Base-by-base conservation (phyloP, 2,113 vertebrate species). In the Pogona vitticeps region DNA sequence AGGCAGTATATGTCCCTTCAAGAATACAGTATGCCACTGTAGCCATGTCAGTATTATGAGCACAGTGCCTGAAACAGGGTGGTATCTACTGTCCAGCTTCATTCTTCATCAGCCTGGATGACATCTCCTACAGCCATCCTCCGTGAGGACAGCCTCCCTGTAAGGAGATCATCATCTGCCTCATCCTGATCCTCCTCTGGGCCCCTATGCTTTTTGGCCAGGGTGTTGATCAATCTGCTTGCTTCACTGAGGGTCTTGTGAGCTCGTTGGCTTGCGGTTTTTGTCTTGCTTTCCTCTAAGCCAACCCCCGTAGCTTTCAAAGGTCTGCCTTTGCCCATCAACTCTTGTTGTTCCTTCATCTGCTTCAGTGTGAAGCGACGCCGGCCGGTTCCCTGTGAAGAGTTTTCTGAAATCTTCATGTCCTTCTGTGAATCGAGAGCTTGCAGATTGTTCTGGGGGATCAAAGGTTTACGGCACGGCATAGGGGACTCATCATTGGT, bases 51-150 rank as follows among this genome's bases (percentile, higher is more conserved):
- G 71, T 56, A 28, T 15, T 89, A 8, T 56, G 26, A 0, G 46
- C 46, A 52, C 2, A 6, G 46, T 81, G 28, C 52, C 52, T 28
- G 12, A 67, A 46, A 20, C 33, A 18, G 52, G 31, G n/a, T 9
- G 33, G 42, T 75, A 63, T 31, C 23, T 12, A 8, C 2, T 0
- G 0, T 0, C 76, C 75, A 31, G 13, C 40, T 26, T 95, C 84
- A 95, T 31, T 95, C 94, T 79, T 93, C 91, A 56, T 94, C 95
- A 72, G 93, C 93, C 86, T 90, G 90, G 83, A 95, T 95, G 84
- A 95, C 95, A 82, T 92, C 91, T 75, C 92, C 91, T 82, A 94
- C 87, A 26, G 93, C 95, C 92, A 89, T 93, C 91, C 86, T 96
- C 88, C 91, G 82, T 81, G 86, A 76, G n/a, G 94, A 89, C 18